phyloP scores from a whole-genome alignment of 2,797 vertebrate genomes.

The Tragelaphus oryx region DNA sequence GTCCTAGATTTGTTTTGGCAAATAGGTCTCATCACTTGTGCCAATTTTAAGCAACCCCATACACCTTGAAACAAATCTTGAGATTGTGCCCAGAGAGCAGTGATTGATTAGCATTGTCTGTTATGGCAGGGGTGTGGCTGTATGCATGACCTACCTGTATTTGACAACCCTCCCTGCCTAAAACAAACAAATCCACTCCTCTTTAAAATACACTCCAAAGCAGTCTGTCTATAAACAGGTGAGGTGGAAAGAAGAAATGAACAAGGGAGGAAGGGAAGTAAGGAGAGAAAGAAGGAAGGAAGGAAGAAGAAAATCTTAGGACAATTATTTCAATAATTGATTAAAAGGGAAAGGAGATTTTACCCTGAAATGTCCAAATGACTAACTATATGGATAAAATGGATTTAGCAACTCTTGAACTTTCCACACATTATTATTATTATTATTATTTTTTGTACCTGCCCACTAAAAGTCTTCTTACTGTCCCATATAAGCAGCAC shows the following conservation, averaged over 20 bases:
- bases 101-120: constrained; percentile 65
- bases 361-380: neutral
- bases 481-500: neutral
- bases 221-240: neutral
- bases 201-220: constrained; percentile 33
- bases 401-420: neutral
- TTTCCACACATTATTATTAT: neutral
- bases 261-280: fast-evolving
- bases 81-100: neutral
- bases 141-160: constrained; percentile 35
- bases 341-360: neutral
- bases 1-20: constrained; percentile 42
- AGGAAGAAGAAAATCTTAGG: neutral
- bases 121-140: constrained; percentile 11
- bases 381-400: neutral
- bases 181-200: constrained; percentile 58
- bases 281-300: too few species aligned
- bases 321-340: neutral
- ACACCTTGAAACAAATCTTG: constrained; percentile 37
- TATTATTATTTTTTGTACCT: neutral
- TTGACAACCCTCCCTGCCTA: constrained; percentile 49
- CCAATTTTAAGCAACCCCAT: constrained; percentile 43
- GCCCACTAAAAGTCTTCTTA: neutral
- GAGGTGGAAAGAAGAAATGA: neutral
- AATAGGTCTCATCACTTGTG: constrained; percentile 11